phyloP scores from a whole-genome alignment of 2,113 vertebrate species.

The Ranitomeya variabilis region DNA sequence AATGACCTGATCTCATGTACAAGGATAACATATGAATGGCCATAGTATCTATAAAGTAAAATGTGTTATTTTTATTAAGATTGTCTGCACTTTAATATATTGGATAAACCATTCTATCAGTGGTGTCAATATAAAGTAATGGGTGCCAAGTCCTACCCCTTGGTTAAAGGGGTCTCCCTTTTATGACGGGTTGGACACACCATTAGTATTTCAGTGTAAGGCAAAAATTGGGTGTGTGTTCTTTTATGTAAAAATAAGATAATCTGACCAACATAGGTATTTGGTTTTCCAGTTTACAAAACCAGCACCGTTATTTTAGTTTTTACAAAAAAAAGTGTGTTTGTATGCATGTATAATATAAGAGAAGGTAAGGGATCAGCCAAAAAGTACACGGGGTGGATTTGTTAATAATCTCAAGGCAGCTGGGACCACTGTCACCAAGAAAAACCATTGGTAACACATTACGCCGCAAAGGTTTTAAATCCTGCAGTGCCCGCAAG shows the following conservation, averaged over 20 bases:
- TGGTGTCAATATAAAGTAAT: neutral
- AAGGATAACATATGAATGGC: neutral
- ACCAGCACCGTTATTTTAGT: neutral
- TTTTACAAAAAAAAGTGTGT: too few relatives aligned
- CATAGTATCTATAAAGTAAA: neutral
- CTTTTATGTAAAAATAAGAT: neutral
- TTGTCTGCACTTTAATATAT: neutral
- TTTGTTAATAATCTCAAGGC: too few relatives aligned
- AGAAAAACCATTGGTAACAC: too few relatives aligned
- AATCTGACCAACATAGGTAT: neutral
- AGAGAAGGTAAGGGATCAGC: too few relatives aligned
- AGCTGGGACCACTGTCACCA: too few relatives aligned
- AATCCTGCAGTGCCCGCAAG: too few relatives aligned
- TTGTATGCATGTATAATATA: too few relatives aligned
- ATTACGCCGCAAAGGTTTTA: too few relatives aligned
- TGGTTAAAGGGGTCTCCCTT: neutral
- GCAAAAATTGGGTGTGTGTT: neutral
- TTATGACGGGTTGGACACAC: neutral
- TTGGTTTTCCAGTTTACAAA: neutral
- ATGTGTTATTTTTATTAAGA: neutral
- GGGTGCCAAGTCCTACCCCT: neutral
- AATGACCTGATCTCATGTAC: neutral
- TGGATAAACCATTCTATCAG: too few relatives aligned
- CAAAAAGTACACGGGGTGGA: too few relatives aligned
- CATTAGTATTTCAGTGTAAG: neutral